Evolutionary conservation across 1,140 invertebrate species (phyloP).

Genomic region (Venturia canescens): DNA sequence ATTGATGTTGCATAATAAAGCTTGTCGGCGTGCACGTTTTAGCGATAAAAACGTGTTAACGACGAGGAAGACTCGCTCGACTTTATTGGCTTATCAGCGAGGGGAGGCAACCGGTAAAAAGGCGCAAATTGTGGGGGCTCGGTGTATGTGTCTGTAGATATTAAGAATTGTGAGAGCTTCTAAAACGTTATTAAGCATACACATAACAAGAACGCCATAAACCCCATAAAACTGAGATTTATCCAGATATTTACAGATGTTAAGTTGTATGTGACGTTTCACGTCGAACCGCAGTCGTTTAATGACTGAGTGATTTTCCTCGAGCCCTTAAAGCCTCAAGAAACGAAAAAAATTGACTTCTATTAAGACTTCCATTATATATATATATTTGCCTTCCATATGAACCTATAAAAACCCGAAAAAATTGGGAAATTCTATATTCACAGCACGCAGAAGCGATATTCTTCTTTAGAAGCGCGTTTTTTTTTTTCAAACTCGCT

Average conservation of each 20-base stretch:
- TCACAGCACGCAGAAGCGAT: no score
- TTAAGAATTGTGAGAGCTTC: conserved; percentile 20
- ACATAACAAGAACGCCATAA: background rate
- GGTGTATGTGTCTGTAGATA: conserved; percentile 41
- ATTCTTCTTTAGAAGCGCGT: no score
- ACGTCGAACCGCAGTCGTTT: no score
- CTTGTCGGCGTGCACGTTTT: conserved; percentile 53
- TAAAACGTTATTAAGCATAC: conserved; percentile 28
- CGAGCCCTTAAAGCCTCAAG: no score
- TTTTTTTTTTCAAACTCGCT: no score
- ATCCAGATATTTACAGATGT: background rate
- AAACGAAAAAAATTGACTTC: no score
- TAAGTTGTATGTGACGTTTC: background rate
- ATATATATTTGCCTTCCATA: no score
- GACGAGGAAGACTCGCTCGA: conserved; percentile 49
- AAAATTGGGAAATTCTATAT: no score
- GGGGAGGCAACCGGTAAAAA: background rate
- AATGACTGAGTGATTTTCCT: no score
- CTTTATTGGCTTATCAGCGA: conserved; percentile 59
- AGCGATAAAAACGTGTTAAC: conserved; percentile 55
- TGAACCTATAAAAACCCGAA: no score
- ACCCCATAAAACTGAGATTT: background rate
- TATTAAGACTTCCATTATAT: no score
- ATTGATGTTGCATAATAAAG: conserved; percentile 58
- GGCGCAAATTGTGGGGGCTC: conserved; percentile 8